These are phyloP conservation scores for Phoxinus dragarum DNA, from an alignment of 2,797 vertebrate genomes.

Conservation along the genomic window DNA sequence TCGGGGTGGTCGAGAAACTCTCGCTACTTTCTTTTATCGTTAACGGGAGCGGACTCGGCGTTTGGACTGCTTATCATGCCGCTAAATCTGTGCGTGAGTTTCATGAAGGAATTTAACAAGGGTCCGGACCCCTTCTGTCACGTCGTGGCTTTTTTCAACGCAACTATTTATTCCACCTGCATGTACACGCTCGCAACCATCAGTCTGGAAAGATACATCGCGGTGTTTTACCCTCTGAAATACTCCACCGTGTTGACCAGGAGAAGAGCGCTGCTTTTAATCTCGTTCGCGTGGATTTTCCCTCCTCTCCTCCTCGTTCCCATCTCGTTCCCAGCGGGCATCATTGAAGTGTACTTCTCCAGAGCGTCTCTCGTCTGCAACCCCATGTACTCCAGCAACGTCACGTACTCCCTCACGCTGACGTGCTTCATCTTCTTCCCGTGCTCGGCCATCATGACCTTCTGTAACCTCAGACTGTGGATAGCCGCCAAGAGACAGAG, in stretches of 20 bases:
- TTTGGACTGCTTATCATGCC: slow-evolving; percentile 85
- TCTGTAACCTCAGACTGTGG: slow-evolving; percentile 84
- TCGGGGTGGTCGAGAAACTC: slow-evolving; percentile 86
- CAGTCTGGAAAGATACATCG: slow-evolving; percentile 83
- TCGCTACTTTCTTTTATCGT: slow-evolving; percentile 82
- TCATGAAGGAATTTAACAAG: slow-evolving; percentile 75
- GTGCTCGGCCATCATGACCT: slow-evolving; percentile 83
- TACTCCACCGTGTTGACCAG: slow-evolving; percentile 80
- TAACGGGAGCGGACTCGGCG: slow-evolving; percentile 82
- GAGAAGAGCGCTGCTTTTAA: slow-evolving; percentile 74
- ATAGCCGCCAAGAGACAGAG: slow-evolving; percentile 81
- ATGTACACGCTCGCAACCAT: slow-evolving; percentile 84
- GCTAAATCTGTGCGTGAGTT: slow-evolving; percentile 82
- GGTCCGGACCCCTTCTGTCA: slow-evolving; percentile 81
- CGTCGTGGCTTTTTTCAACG: slow-evolving; percentile 82
- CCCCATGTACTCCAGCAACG: slow-evolving; percentile 83
- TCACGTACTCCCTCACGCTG: slow-evolving; percentile 78
- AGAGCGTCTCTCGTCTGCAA: slow-evolving; percentile 85
- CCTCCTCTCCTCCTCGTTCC: slow-evolving; percentile 79
- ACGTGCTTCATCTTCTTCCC: slow-evolving; percentile 85
- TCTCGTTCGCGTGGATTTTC: slow-evolving; percentile 83
- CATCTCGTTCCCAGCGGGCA: slow-evolving; percentile 77
- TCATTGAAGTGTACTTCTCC: slow-evolving; percentile 85
- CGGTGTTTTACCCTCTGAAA: slow-evolving; percentile 83
- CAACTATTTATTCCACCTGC: slow-evolving; percentile 83